Conservation (phyloP, 2,113 vertebrate species). For the Sebastes schlegelii region DNA sequence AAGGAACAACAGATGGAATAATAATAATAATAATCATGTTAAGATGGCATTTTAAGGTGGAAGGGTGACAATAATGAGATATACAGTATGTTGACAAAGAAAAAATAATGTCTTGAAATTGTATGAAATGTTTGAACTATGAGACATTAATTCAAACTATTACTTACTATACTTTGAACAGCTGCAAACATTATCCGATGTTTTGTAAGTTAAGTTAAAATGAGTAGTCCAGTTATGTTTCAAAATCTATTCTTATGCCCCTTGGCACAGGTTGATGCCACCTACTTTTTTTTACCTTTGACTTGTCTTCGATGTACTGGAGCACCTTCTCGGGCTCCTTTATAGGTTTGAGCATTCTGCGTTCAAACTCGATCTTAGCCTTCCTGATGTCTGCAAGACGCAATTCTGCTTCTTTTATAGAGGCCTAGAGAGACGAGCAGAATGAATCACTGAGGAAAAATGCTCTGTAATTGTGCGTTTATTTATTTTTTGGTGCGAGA, state of each 20-base stretch:
- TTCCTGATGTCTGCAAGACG: constrained; percentile 56
- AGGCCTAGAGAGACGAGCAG: constrained; percentile 38
- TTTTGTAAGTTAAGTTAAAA: no score
- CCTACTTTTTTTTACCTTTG: constrained; percentile 51
- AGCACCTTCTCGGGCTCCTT: constrained; percentile 60
- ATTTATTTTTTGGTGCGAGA: background rate
- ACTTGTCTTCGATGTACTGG: constrained; percentile 46
- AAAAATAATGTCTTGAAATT: background rate
- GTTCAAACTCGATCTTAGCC: constrained; percentile 57
- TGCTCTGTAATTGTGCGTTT: accelerated
- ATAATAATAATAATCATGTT: background rate
- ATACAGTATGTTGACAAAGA: background rate
- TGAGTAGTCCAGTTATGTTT: no score
- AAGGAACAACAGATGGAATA: no score
- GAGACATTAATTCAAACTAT: no score
- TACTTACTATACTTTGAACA: no score
- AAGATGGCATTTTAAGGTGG: background rate
- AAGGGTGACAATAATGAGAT: background rate
- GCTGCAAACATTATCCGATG: no score
- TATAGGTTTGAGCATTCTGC: constrained; percentile 11
- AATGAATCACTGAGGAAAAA: background rate
- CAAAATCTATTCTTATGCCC: no score
- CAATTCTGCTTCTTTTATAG: constrained; percentile 52
- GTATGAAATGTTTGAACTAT: background rate
- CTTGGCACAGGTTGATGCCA: background rate